Percentiles rank a stretch among this genome's conserved stretches.
These are phyloP conservation scores for Caenorhabditis briggsae DNA, from an alignment of 1,140 invertebrate species.

Conservation along the genomic window DNA sequence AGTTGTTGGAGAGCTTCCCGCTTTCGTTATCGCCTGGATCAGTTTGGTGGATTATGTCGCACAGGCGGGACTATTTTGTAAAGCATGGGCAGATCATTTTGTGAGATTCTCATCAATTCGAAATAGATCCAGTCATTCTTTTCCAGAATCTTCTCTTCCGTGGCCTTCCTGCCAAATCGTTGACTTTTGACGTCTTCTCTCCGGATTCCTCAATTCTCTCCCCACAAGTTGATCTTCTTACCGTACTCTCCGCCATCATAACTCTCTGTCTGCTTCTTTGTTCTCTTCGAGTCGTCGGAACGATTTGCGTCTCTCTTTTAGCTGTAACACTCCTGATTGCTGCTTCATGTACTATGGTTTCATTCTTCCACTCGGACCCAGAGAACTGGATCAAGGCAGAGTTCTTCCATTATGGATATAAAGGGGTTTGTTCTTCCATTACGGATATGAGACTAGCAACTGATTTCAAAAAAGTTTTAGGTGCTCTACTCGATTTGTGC, in stretches of 20 bases:
- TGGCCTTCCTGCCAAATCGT: conserved; percentile 52
- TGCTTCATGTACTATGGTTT: conserved; percentile 64
- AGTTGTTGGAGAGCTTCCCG: conserved; percentile 62
- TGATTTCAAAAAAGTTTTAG: neutral
- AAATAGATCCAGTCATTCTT: neutral
- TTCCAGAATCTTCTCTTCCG: conserved; percentile 66
- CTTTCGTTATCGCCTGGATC: conserved; percentile 66
- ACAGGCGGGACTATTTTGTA: conserved; percentile 54
- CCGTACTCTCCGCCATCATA: conserved; percentile 58
- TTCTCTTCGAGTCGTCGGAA: conserved; percentile 65
- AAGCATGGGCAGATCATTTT: conserved; percentile 57
- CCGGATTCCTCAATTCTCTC: conserved; percentile 53
- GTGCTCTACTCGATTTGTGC: conserved; percentile 51
- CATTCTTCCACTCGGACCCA: conserved; percentile 69
- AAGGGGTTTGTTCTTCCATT: conserved; percentile 60
- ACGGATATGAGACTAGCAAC: too few relatives aligned
- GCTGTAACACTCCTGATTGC: conserved; percentile 62
- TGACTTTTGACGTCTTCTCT: conserved; percentile 45
- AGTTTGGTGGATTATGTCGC: conserved; percentile 59
- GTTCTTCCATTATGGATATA: conserved; percentile 65
- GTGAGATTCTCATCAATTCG: conserved; percentile 43
- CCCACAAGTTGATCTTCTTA: conserved; percentile 61
- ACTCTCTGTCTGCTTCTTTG: conserved; percentile 56
- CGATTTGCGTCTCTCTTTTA: conserved; percentile 60
- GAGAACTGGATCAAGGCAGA: conserved; percentile 68